phyloP scores from a whole-genome alignment of 2,113 vertebrate genomes.

The Meles meles region DNA sequence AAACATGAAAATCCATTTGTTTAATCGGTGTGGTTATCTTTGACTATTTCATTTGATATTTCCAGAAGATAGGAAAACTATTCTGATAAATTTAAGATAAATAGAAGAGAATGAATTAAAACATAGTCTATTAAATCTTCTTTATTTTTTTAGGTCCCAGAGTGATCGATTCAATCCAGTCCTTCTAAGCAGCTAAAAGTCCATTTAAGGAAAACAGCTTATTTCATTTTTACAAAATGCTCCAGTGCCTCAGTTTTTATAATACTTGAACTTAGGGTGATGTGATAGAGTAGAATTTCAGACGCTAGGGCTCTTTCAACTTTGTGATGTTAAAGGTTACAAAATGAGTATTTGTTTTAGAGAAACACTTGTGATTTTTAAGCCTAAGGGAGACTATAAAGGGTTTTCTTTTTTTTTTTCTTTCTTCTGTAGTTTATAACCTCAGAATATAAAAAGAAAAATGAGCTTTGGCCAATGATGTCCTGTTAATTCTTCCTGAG shows the following conservation, averaged over 20 bases:
- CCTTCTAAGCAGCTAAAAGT: constrained; percentile 34
- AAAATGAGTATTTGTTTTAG: constrained; percentile 25
- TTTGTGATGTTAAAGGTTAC: not conserved
- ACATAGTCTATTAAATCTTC: not conserved
- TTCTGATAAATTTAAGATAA: constrained; percentile 21
- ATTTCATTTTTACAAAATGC: constrained; percentile 24
- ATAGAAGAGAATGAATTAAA: constrained; percentile 26
- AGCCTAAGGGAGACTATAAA: not conserved
- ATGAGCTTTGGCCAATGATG: not conserved
- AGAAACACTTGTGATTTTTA: constrained; percentile 16
- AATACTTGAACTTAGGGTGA: not conserved
- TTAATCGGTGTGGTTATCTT: not conserved
- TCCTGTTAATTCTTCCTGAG: not conserved
- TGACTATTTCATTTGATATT: constrained; percentile 15
- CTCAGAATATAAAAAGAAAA: not conserved
- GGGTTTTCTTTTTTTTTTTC: not conserved
- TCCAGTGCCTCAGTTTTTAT: not conserved
- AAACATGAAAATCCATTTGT: constrained; percentile 5
- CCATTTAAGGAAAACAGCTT: not conserved
- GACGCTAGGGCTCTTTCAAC: not conserved
- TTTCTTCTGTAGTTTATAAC: not conserved
- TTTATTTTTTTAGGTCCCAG: constrained; percentile 27
- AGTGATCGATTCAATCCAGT: not conserved
- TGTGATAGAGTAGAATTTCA: not conserved
- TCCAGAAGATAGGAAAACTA: constrained; percentile 33